phyloP scores from a whole-genome alignment of 2,113 vertebrate genomes.

The Amphiprion ocellaris region DNA sequence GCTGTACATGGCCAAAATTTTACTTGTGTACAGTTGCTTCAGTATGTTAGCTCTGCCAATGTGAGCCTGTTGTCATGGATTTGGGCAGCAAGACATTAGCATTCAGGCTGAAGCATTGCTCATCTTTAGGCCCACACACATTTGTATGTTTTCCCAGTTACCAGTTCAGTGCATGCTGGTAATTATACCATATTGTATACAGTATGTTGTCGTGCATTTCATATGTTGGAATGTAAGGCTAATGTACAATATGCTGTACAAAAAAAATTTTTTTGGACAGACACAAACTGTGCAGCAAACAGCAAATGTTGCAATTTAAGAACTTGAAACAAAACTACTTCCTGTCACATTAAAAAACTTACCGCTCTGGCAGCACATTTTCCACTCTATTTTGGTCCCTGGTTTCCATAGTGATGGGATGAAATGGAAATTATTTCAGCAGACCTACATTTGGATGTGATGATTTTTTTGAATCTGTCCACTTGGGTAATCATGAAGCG shows the following conservation, averaged over 20 bases:
- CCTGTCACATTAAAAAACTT: constrained; percentile 27
- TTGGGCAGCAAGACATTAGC: background rate
- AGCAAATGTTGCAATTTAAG: constrained; percentile 20
- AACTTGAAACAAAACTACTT: constrained; percentile 37
- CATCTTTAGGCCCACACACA: background rate
- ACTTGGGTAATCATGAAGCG: constrained; percentile 61
- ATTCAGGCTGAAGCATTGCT: background rate
- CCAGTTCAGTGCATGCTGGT: background rate
- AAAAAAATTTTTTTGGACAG: background rate
- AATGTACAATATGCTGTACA: background rate
- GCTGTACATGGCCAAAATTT: no score
- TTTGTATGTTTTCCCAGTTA: background rate
- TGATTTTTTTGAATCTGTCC: constrained; percentile 45
- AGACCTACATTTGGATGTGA: constrained; percentile 65
- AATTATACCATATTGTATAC: background rate
- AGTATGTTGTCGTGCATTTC: background rate
- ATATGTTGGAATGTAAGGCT: background rate
- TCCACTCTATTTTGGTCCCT: constrained; percentile 64
- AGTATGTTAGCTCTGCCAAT: background rate
- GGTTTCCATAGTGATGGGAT: constrained; percentile 77
- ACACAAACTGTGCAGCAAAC: background rate
- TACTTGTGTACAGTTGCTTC: no score
- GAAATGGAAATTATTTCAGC: constrained; percentile 62
- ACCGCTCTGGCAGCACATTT: constrained; percentile 46
- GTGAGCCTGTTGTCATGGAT: background rate